Evolutionary conservation across 2,888 invertebrate species (phyloP).

Genomic region (Cataglyphis livida): DNA sequence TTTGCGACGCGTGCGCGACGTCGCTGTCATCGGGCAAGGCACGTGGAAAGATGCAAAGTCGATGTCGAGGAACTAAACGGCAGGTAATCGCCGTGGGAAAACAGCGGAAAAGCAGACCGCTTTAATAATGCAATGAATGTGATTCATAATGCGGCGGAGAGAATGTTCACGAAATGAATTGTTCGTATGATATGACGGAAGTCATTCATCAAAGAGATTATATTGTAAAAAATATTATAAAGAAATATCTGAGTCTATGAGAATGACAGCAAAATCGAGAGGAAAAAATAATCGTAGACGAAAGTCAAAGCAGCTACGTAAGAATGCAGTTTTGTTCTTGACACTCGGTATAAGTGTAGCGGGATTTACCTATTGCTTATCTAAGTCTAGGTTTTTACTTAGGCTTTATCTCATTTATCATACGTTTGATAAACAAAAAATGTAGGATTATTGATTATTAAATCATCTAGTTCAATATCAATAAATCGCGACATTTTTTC

Average conservation of each 20-base stretch:
- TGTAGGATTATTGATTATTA: neutral
- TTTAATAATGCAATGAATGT: constrained; percentile 30
- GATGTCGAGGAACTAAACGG: neutral
- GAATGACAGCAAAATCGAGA: constrained; percentile 3
- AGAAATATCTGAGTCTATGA: neutral
- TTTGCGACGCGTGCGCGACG: constrained; percentile 58
- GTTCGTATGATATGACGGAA: constrained; percentile 12
- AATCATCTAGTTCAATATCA: neutral
- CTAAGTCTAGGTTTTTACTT: neutral
- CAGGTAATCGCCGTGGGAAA: constrained; percentile 49
- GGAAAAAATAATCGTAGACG: constrained; percentile 16
- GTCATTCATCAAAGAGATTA: neutral
- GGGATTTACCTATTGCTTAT: neutral
- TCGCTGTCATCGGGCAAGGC: constrained; percentile 43
- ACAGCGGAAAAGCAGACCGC: constrained; percentile 35
- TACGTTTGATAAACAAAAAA: neutral
- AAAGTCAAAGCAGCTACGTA: constrained; percentile 1
- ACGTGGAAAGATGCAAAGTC: constrained; percentile 59
- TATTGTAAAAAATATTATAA: neutral
- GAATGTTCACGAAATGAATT: constrained; percentile 23
- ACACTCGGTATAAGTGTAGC: constrained; percentile 2
- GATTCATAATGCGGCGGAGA: constrained; percentile 13
- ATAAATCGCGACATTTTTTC: neutral
- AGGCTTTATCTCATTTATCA: neutral
- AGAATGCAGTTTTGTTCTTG: constrained; percentile 30